phyloP scores from a whole-genome alignment of 2,888 invertebrate species.

The Tridacna gigas region DNA sequence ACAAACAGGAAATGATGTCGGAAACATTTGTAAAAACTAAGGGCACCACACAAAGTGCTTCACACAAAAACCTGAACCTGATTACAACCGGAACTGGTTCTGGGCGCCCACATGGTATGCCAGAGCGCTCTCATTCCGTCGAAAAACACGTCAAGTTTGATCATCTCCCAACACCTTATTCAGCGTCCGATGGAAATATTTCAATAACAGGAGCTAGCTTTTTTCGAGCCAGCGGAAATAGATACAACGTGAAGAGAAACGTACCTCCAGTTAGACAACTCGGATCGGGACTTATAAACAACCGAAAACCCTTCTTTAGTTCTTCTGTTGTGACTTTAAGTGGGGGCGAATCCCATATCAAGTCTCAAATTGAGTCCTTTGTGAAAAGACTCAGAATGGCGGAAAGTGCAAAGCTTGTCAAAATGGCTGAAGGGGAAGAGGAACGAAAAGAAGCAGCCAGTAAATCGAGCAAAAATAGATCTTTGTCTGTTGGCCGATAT shows the following conservation, averaged over 20 bases:
- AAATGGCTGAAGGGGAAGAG: slow-evolving; percentile 18
- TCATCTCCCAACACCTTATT: slow-evolving; percentile 15
- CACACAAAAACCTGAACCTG: slow-evolving; percentile 29
- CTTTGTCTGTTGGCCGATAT: slow-evolving; percentile 9
- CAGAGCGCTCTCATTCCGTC: slow-evolving; percentile 31
- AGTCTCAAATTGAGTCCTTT: slow-evolving; percentile 50
- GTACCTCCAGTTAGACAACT: not conserved
- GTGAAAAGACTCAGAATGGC: slow-evolving; percentile 39
- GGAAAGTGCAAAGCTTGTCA: slow-evolving; percentile 30
- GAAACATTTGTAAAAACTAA: not conserved
- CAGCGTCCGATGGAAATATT: not conserved
- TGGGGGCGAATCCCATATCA: slow-evolving; percentile 45
- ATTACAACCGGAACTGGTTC: slow-evolving; percentile 54
- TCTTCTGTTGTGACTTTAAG: slow-evolving; percentile 27
- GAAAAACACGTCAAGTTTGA: slow-evolving; percentile 53
- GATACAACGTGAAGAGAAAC: not conserved
- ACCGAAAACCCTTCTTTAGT: not conserved
- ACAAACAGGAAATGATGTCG: not conserved
- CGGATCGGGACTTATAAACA: slow-evolving; percentile 8
- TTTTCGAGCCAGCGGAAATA: not conserved
- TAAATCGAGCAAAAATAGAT: slow-evolving; percentile 38
- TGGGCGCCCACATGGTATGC: slow-evolving; percentile 39
- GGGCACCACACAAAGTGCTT: not conserved
- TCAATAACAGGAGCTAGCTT: not conserved
- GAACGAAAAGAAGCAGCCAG: slow-evolving; percentile 31